Conservation (phyloP, 2,797 vertebrate genomes). For the Lepidocolaptes lacrymiger region DNA sequence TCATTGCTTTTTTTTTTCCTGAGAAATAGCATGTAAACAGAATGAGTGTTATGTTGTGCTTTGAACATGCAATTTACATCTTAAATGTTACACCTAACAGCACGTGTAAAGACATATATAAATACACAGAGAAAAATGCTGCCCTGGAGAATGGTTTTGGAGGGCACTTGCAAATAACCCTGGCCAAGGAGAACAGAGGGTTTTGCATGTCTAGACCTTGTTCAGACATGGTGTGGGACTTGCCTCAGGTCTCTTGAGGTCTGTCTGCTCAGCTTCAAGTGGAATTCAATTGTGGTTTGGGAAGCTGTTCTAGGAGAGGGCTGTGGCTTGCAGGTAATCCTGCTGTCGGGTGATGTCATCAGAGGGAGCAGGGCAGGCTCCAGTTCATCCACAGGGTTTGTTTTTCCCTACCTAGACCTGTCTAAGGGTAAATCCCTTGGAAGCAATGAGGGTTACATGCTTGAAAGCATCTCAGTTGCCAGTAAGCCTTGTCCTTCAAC, state of each 20-base stretch:
- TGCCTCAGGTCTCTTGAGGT: background rate
- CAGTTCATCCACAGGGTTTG: background rate
- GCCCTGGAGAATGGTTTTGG: background rate
- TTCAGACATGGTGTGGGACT: accelerated
- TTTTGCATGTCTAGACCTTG: accelerated
- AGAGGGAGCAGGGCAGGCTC: background rate
- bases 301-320: background rate
- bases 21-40: background rate
- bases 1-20: background rate
- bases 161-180: background rate
- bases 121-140: no score
- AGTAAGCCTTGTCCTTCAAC: background rate
- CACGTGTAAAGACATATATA: accelerated
- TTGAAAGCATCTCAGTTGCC: background rate
- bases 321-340: background rate
- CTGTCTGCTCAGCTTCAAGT: background rate
- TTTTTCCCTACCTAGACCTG: background rate
- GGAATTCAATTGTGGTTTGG: background rate
- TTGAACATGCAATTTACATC: background rate
- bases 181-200: background rate
- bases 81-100: background rate
- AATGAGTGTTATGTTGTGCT: background rate
- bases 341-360: background rate
- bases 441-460: background rate
- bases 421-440: background rate